Base-by-base conservation (phyloP, 2,113 vertebrate genomes). In the Cryptotis parvus region DNA sequence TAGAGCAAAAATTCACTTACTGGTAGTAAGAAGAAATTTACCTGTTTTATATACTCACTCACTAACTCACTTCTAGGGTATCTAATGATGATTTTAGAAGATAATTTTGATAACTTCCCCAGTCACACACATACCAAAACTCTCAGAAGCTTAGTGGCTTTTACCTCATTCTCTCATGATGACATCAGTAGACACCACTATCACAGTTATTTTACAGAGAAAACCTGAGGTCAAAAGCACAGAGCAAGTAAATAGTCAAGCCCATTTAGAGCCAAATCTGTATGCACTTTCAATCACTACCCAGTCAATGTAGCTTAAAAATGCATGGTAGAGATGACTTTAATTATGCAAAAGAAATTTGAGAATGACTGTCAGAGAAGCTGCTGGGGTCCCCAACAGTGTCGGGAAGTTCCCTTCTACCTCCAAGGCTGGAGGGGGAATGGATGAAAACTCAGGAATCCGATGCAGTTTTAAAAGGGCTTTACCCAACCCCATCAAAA, bases 161-260 rank as follows among this genome's bases (percentile, higher is more conserved):
- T 61, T 49, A 37, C 26, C 27, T 81, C 49, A 31, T 43, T 73
- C 20, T 8, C 39, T 82, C 69, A 72, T 41, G 27, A 86, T 16
- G 85, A 72, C 8, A 72, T 35, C 52, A 18, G 75, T 63, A 89
- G 52, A 58, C 5, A 43, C 3, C 31, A 8, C 49, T 87, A 66
- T 73, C 49, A 87, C 4, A 11, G 12, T 37, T 24, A 83, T 73
- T 88, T 94, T 92, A 61, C 5, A 89, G 20, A 69, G 68, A 12
- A 89, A 93, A 92, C 10, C 18, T 84, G 81, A 89, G 11, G 3
- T 12, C 74, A 87, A 74, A 80, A 52, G 61, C 45, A 70, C 6
- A 76, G 15, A 82, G 3, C 11, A 65, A 81, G 14, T 58, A 78
- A 85, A 1, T 55, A 7, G 4, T 4, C 20, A 22, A 78, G 35